Evolutionary conservation across 2,888 invertebrate genomes (phyloP).

Genomic region (Trichogramma dendrolimi): DNA sequence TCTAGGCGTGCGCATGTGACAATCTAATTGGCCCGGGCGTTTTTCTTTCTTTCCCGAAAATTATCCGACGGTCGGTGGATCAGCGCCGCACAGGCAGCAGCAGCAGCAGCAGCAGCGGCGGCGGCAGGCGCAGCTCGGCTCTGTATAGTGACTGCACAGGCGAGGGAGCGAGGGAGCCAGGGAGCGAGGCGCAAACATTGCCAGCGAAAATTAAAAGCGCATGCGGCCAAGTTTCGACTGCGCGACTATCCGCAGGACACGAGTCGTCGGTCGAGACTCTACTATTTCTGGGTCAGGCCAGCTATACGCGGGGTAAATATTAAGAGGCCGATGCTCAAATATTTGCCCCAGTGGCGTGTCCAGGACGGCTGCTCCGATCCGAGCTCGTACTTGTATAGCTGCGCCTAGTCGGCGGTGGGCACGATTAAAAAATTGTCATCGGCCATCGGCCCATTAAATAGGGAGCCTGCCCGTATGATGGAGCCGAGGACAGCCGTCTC

Average conservation of each 20-base stretch:
- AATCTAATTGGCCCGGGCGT: slow-evolving; percentile 15
- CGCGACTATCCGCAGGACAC: slow-evolving; percentile 9
- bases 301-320: not conserved
- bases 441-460: not conserved
- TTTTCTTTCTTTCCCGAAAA: slow-evolving; percentile 21
- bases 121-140: slow-evolving; percentile 2
- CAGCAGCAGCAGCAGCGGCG: slow-evolving; percentile 24
- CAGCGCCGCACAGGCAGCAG: slow-evolving; percentile 24
- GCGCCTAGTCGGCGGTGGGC: not conserved
- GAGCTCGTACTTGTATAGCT: no score
- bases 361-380: slow-evolving; percentile 13
- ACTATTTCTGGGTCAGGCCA: not conserved
- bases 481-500: not conserved
- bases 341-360: slow-evolving; percentile 47
- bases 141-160: slow-evolving; percentile 10
- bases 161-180: slow-evolving; percentile 39
- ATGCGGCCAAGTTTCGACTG: slow-evolving; percentile 42
- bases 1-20: slow-evolving; percentile 8
- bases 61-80: slow-evolving; percentile 32
- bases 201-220: slow-evolving; percentile 53
- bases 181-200: slow-evolving; percentile 53
- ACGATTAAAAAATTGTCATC: slow-evolving; percentile 14
- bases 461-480: not conserved
- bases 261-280: slow-evolving; percentile 19
- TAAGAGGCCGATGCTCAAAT: slow-evolving; percentile 46